Conservation (phyloP, 2,113 vertebrate genomes). For the Caranx ignobilis region DNA sequence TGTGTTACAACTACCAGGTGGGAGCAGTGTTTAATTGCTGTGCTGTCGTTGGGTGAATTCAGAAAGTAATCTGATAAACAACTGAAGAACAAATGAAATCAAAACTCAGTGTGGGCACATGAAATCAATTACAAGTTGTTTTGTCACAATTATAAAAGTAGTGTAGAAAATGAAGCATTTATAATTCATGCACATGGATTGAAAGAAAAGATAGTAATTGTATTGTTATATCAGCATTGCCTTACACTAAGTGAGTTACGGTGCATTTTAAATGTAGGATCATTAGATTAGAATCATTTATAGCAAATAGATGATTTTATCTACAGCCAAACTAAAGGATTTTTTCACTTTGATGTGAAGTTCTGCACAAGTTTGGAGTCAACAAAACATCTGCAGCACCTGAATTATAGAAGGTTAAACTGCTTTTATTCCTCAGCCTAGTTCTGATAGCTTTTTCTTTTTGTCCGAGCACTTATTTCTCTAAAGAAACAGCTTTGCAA, state of each 20-base stretch:
- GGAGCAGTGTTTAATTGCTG: background rate
- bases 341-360: slow-evolving; percentile 4
- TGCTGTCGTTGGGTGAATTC: background rate
- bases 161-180: slow-evolving; percentile 16
- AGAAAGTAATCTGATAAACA: background rate
- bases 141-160: slow-evolving; percentile 7
- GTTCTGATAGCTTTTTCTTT: background rate
- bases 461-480: background rate
- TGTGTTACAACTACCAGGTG: background rate
- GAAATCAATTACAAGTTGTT: slow-evolving; percentile 35
- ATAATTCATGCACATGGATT: slow-evolving; percentile 31
- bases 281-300: slow-evolving; percentile 26
- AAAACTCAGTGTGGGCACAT: background rate
- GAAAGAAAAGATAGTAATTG: slow-evolving; percentile 7
- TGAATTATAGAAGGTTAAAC: slow-evolving; percentile 28
- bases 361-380: background rate
- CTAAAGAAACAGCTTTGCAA: background rate
- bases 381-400: slow-evolving; percentile 10
- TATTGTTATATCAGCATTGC: slow-evolving; percentile 10
- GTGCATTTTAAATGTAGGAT: slow-evolving; percentile 21
- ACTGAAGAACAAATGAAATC: background rate
- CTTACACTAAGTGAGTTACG: slow-evolving; percentile 16
- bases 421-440: background rate
- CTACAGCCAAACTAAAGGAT: too few relatives aligned
- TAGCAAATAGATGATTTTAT: background rate